Conservation (phyloP, 2,113 vertebrate genomes). For the Cebus imitator region DNA sequence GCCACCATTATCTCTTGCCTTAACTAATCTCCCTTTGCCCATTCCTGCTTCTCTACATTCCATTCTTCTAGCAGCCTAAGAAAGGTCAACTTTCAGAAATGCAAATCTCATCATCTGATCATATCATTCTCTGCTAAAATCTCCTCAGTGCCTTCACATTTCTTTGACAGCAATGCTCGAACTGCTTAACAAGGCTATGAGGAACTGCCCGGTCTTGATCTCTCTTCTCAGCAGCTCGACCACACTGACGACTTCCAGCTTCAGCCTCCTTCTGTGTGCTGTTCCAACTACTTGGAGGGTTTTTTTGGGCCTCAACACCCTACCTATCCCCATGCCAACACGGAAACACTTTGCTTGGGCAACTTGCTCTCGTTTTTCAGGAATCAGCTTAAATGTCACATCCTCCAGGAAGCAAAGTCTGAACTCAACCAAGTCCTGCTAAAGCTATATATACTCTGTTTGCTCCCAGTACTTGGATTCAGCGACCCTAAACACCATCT, state of each 20-base stretch:
- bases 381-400: background rate
- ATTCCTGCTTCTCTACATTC: conserved; percentile 36
- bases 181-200: background rate
- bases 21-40: background rate
- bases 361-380: background rate
- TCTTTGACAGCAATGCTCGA: background rate
- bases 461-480: background rate
- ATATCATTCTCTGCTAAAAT: background rate
- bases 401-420: background rate
- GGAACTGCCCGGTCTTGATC: too few species aligned
- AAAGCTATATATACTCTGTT: background rate
- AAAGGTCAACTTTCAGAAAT: background rate
- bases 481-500: background rate
- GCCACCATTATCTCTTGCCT: background rate
- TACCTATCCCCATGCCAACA: background rate
- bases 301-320: background rate
- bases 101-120: background rate
- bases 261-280: background rate
- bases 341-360: background rate
- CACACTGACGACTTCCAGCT: background rate
- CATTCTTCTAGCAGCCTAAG: background rate
- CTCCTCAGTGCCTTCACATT: background rate
- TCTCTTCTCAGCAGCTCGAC: background rate
- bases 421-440: background rate
- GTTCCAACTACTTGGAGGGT: background rate